Base-by-base conservation (phyloP, 2,888 invertebrate genomes). In the Ophioninae sp. region DNA sequence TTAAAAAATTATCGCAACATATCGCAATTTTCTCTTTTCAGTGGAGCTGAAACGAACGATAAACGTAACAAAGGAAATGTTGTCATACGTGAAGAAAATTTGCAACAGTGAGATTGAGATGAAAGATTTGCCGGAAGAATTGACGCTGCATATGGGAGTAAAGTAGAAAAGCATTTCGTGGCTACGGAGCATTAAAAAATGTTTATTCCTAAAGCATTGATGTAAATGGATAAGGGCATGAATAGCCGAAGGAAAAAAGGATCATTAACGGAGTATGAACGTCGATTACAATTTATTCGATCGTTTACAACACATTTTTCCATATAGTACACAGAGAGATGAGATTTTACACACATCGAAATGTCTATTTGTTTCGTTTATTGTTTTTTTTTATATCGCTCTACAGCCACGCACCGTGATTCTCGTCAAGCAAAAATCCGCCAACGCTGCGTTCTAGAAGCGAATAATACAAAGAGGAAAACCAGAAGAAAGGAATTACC, bases 241-340 rank as follows among this genome's bases (percentile, higher is more conserved):
- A 62, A 65, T 8, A 10, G 21, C 44, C 37, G 56, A 13, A 79
- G 72, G 30, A 56, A 77, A 78, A 30, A 37, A 3, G 8, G 65
- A 74, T 30, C 23, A 62, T 7, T 44, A 61, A 68, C 59, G 21
- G 30, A 61, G 69, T 62, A 21, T 73, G 23, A 83, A 83, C 76
- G 83, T 62, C 80, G 83, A 80, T 80, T 87, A 73, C 79, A 86
- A 86, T 87, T 87, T 83, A 89, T 89, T 89, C 88, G 89, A 88
- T 88, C 86, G 85, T 84, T 79, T 87, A 87, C 84, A 89, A 85
- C 86, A 87, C 86, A 88, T 82, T 85, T 88, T 87, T 87, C 79
- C 87, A 86, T 88, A 87, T 87, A 90, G 72, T 87, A 89, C 86
- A 85, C 85, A 87, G 77, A 88, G 79, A 88, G 80, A 88, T 78